Base-by-base conservation (phyloP, 2,113 vertebrate species). In the Trematomus loennbergii region DNA sequence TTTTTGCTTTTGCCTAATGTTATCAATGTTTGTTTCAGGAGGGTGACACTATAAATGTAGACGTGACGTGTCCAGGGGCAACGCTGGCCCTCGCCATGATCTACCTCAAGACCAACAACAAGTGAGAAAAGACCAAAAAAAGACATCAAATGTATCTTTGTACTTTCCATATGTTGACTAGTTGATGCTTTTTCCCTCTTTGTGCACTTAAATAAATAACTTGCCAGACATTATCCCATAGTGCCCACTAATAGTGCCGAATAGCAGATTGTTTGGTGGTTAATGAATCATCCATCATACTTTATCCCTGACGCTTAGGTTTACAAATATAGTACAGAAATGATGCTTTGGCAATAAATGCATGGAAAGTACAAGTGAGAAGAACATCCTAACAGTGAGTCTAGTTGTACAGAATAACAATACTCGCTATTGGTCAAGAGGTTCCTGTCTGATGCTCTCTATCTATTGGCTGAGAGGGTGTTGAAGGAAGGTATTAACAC, bases 51-150 rank as follows among this genome's bases (percentile, higher is more conserved):
- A 99, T 99, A 81, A 99, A 99, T 0, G 97, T 99, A 79, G 98
- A 99, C 0, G 98, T 99, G 70, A 99, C 98, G 1, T 99, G 97
- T 88, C 97, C 98, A 0, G 98, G 98, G 12, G 98, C 98, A 50
- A 99, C 98, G 0, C 94, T 99, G 2, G 98, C 98, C 2, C 94
- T 99, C 57, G 98, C 98, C 49, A 99, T 99, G 97, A 99, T 99
- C 93, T 99, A 99, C 94, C 91, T 99, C 18, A 99, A 99, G 94
- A 99, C 98, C 70, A 99, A 99, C 83, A 99, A 99, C 95, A 96
- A 97, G 98, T 91, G 71, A 88, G 80, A 64, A 29, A 33, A 72
- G 18, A 15, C 16, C 17, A 25, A 29, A 29, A n/a, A 3, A 29
- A 2, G 25, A 29, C 25, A 29, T 29, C 2, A 22, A 29, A 3